These are phyloP conservation scores for Dasyornis broadbenti DNA, from an alignment of 2,113 vertebrate species.

Conservation along the genomic window DNA sequence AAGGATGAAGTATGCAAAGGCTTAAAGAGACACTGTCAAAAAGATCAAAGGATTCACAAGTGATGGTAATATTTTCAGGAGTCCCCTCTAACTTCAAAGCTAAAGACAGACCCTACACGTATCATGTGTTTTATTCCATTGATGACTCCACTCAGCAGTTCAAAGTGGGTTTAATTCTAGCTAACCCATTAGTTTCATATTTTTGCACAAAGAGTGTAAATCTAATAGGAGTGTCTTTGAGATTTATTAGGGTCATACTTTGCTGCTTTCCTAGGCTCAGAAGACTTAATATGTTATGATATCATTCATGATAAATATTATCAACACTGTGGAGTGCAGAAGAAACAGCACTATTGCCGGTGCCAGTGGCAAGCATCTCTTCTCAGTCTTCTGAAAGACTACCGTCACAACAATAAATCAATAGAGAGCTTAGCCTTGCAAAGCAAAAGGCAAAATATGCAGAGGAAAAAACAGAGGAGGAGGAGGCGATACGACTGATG, in stretches of 20 bases:
- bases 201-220: slow-evolving; percentile 3
- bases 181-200: background rate
- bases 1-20: slow-evolving; percentile 14
- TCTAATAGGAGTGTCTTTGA: background rate
- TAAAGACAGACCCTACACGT: background rate
- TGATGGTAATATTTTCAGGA: background rate
- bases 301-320: slow-evolving; percentile 16
- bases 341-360: background rate
- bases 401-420: slow-evolving; percentile 19
- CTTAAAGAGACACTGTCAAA: slow-evolving; percentile 31
- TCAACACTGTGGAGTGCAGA: background rate
- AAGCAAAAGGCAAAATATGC: background rate
- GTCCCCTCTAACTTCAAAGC: slow-evolving; percentile 1
- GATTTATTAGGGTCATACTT: slow-evolving; percentile 20
- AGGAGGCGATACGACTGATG: background rate
- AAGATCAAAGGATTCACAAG: slow-evolving; percentile 36
- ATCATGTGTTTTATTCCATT: background rate
- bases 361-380: slow-evolving; percentile 18
- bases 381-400: slow-evolving; percentile 1
- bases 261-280: background rate
- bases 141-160: background rate
- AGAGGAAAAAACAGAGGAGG: background rate
- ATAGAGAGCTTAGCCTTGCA: background rate
- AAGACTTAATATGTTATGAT: slow-evolving; percentile 14
- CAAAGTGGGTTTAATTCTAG: background rate